Percentiles rank a stretch among this genome's conserved stretches.
phyloP scores from a whole-genome alignment of 2,888 invertebrate species.

The Dynastes hyllus region DNA sequence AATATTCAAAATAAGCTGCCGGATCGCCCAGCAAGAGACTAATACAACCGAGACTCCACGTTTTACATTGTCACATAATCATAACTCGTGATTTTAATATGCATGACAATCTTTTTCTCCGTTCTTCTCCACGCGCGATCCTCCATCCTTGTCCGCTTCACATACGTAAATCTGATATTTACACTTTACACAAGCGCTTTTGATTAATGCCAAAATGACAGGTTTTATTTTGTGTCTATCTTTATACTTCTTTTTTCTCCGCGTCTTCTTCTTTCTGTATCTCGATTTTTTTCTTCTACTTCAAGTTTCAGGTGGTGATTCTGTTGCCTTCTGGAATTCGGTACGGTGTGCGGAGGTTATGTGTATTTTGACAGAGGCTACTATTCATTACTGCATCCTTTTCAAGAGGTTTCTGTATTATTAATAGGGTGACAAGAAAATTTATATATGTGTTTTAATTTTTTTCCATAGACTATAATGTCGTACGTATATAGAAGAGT shows the following conservation, averaged over 20 bases:
- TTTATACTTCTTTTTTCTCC: slow-evolving; percentile 35
- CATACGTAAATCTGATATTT: slow-evolving; percentile 1
- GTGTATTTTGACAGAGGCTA: slow-evolving; percentile 55
- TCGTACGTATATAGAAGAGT: too few relatives aligned
- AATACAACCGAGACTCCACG: slow-evolving; percentile 67
- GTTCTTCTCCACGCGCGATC: slow-evolving; percentile 19
- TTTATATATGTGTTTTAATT: slow-evolving; percentile 49
- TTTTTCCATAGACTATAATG: neutral
- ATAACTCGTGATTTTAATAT: slow-evolving; percentile 70
- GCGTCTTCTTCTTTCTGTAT: slow-evolving; percentile 47
- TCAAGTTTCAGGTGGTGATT: slow-evolving; percentile 48
- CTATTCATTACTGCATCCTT: slow-evolving; percentile 52
- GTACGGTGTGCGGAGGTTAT: slow-evolving; percentile 19
- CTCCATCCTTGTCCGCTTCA: slow-evolving; percentile 31
- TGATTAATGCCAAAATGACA: slow-evolving; percentile 68
- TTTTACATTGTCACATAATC: slow-evolving; percentile 70
- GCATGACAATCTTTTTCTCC: slow-evolving; percentile 63
- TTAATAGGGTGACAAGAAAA: slow-evolving; percentile 53
- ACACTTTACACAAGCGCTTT: slow-evolving; percentile 51
- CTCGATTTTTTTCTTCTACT: neutral
- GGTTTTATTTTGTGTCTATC: slow-evolving; percentile 53
- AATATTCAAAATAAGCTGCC: slow-evolving; percentile 51
- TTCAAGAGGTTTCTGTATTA: slow-evolving; percentile 51
- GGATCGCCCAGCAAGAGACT: slow-evolving; percentile 66
- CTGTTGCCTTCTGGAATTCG: slow-evolving; percentile 61